phyloP scores from a whole-genome alignment of 2,797 vertebrate genomes.

The Myotis planiceps region DNA sequence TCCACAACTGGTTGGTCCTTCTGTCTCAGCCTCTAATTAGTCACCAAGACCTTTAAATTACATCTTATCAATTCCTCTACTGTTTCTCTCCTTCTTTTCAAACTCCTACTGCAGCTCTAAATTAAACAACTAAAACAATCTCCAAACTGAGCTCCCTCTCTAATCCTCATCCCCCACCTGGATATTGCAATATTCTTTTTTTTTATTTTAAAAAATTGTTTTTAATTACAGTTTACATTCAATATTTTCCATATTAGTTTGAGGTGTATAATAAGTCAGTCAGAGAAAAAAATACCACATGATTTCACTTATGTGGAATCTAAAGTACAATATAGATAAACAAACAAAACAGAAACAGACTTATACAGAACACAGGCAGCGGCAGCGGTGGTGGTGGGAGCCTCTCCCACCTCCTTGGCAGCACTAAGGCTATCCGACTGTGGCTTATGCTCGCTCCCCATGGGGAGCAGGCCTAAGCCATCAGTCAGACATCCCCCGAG shows the following conservation, averaged over 20 bases:
- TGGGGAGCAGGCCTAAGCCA: too few species aligned
- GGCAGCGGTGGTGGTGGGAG: rapidly evolving
- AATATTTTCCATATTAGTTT: background rate
- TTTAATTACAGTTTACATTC: background rate
- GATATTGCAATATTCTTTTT: background rate
- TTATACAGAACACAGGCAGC: background rate
- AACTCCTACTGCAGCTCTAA: background rate
- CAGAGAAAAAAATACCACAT: background rate
- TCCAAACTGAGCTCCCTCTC: background rate
- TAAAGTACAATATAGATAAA: background rate
- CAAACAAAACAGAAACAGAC: background rate
- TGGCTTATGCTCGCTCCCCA: too few species aligned
- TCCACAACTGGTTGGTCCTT: background rate
- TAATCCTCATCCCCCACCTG: background rate
- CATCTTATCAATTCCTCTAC: background rate
- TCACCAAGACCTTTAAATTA: background rate
- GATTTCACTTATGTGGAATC: background rate
- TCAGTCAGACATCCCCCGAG: too few species aligned
- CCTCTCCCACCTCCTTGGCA: too few species aligned
- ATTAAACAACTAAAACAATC: background rate
- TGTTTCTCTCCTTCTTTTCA: background rate
- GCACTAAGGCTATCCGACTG: too few species aligned
- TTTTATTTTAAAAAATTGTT: background rate
- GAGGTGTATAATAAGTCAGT: background rate
- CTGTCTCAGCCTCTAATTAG: background rate